These are phyloP conservation scores for Hydra vulgaris DNA, from an alignment of 30 jellyfish, hydroid and myxozoan genomes.

Conservation along the genomic window DNA sequence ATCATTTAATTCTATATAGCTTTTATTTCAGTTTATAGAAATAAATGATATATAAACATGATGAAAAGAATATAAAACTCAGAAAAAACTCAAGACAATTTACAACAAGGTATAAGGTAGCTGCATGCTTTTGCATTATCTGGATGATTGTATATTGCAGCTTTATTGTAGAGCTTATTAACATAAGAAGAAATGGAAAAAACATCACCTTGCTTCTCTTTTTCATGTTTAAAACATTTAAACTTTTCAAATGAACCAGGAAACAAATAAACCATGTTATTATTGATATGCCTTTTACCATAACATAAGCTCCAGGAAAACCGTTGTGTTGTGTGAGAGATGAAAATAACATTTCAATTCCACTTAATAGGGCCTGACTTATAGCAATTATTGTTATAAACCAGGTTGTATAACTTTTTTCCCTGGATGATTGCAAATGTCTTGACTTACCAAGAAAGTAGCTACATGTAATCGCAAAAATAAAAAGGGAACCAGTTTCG, in stretches of 20 bases:
- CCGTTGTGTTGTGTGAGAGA: constrained; percentile 24
- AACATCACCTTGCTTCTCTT: constrained; percentile 11
- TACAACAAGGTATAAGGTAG: not conserved
- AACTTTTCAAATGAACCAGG: not conserved
- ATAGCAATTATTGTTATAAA: not conserved
- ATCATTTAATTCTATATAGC: not conserved
- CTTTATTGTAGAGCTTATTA: constrained; percentile 38
- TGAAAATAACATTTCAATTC: constrained; percentile 26
- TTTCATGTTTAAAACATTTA: not conserved
- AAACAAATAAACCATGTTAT: constrained; percentile 66
- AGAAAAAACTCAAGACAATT: not conserved
- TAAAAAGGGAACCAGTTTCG: constrained; percentile 40
- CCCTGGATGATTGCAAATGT: not conserved
- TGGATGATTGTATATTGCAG: constrained; percentile 4
- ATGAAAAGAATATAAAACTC: not conserved
- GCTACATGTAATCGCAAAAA: constrained; percentile 31
- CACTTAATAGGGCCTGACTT: constrained; percentile 4
- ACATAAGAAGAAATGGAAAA: constrained; percentile 20
- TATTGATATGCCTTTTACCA: constrained; percentile 41
- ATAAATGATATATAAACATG: not conserved
- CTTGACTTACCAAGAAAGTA: constrained; percentile 9
- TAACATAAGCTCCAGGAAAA: constrained; percentile 73
- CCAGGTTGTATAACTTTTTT: not conserved
- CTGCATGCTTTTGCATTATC: not conserved
- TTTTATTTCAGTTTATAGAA: not conserved